phyloP scores from a whole-genome alignment of 2,113 vertebrate species.

The Thalassarche chlororhynchos region DNA sequence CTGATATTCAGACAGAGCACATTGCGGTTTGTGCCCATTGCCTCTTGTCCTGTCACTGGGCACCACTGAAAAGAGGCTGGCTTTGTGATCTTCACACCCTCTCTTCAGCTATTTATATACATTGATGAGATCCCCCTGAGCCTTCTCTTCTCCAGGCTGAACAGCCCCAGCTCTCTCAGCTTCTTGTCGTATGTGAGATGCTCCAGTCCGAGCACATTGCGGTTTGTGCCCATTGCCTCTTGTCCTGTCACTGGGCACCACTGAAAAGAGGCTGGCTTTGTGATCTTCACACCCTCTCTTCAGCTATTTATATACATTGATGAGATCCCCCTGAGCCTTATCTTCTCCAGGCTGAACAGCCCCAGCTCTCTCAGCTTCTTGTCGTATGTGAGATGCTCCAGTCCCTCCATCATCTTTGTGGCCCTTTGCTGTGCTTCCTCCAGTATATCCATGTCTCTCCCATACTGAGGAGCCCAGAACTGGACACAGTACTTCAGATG shows the following conservation, averaged over 20 bases:
- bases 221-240: neutral
- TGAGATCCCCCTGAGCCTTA: neutral
- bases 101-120: neutral
- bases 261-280: neutral
- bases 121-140: neutral
- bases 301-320: neutral
- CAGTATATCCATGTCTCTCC: neutral
- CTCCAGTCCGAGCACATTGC: neutral
- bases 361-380: neutral
- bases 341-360: neutral
- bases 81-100: neutral
- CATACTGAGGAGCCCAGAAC: neutral
- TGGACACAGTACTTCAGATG: neutral
- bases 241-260: neutral
- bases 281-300: neutral
- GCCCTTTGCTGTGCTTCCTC: neutral
- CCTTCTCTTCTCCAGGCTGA: neutral
- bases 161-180: neutral
- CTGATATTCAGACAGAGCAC: neutral
- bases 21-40: neutral
- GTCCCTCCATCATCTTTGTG: neutral
- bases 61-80: neutral
- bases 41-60: neutral
- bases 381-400: neutral
- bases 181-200: neutral